Base-by-base conservation (phyloP, 1,140 invertebrate species). In the Anastrepha obliqua region DNA sequence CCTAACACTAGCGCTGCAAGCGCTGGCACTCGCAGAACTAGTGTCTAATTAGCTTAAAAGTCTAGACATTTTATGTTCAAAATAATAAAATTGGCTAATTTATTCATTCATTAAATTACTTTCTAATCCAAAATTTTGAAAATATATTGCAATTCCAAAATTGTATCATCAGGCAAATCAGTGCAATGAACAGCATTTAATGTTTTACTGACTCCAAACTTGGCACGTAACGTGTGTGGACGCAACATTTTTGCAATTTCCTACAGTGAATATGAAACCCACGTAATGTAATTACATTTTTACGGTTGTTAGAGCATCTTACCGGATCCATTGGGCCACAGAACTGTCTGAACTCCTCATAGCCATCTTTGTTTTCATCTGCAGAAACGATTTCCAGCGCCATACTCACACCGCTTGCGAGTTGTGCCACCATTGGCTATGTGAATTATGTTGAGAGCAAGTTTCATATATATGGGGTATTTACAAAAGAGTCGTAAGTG, bases 141-240 rank as follows among this genome's bases (percentile, higher is more conserved):
- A 90, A 97, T 96, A 93, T 97, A 97, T 93, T 97, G 96, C 74
- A 97, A 95, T 94, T 99, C 98, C 87, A 98, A 93, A 64, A 95
- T 90, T 2, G 96, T 96, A 94, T 99, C 98, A 91, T 98, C 97
- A 0, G 96, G 95, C 86, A 99, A 94, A 95, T 99, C 98, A 58
- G 98, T 99, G 91, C 98, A 98, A 93, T 99, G 98, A 7, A 99
- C 94, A 9, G 97, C 98, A 94, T 99, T 99, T 91, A 96, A 95
- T 39, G 98, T 95, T 94, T 96, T 97, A 58, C 96, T 96, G 74
- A 94, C 95, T 0, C 98, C 98, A 94, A 97, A 98, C 89, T 96
- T 95, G 0, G 98, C 98, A 90, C 98, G 94, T 55, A 99, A 92
- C 6, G 97, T 97, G 87, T 96, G 94, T 0, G 98, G 98, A 87